Percentiles rank a stretch among this genome's conserved stretches.
Conservation (phyloP, 30 jellyfish, hydroid and myxozoan genomes). For the Aurelia sp. region DNA sequence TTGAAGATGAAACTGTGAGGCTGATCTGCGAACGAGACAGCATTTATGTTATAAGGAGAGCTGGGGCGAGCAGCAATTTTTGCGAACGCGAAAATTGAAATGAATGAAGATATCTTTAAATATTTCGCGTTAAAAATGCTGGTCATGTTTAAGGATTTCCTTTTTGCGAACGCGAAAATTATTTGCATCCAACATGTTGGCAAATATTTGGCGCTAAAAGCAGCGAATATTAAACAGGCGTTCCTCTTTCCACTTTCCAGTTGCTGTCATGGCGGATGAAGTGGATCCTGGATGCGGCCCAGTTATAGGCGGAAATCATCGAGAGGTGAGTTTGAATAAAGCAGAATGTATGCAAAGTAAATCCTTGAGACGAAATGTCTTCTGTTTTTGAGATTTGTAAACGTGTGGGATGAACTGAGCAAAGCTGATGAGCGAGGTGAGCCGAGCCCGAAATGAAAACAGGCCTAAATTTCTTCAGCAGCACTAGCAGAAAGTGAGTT, state of each 20-base stretch:
- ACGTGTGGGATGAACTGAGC: neutral
- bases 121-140: no score
- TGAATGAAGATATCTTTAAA: no score
- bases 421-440: no score
- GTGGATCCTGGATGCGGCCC: slow-evolving; percentile 79
- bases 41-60: no score
- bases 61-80: no score
- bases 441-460: neutral
- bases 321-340: slow-evolving; percentile 8
- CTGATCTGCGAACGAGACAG: no score
- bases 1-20: neutral
- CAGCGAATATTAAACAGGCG: slow-evolving; percentile 1
- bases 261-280: slow-evolving; percentile 60
- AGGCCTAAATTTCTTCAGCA: slow-evolving; percentile 1
- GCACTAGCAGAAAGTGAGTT: no score
- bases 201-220: neutral
- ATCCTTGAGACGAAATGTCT: no score
- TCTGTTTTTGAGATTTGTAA: neutral
- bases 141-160: no score
- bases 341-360: neutral
- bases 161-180: slow-evolving; percentile 31
- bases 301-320: slow-evolving; percentile 7
- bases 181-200: neutral
- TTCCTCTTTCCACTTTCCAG: neutral
- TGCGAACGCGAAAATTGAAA: no score